Percentiles rank a stretch among this genome's conserved stretches.
Conservation (phyloP, 1,140 invertebrate genomes). For the Carposina sasakii region DNA sequence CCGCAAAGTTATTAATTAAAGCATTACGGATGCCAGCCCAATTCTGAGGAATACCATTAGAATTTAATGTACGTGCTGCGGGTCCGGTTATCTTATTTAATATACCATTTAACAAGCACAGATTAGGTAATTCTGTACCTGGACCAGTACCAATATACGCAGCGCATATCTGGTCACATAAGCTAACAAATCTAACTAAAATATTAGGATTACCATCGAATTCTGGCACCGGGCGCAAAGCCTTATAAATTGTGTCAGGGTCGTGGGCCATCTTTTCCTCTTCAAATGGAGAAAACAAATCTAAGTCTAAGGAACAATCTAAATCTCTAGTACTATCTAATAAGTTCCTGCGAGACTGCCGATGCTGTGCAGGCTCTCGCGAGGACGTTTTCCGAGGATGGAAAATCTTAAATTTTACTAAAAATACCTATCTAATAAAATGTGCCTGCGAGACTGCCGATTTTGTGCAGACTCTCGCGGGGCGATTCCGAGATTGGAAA, state of each 20-base stretch:
- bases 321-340: neutral
- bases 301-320: slow-evolving; percentile 4
- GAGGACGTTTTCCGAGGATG: too few relatives aligned
- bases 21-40: neutral
- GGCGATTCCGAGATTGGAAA: too few relatives aligned
- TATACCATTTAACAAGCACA: neutral
- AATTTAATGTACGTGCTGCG: neutral
- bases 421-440: too few relatives aligned
- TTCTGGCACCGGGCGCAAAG: neutral
- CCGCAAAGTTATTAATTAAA: slow-evolving; percentile 1
- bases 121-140: neutral
- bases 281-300: too few relatives aligned
- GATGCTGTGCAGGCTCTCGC: neutral
- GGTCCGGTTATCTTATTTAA: slow-evolving; percentile 2
- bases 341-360: neutral
- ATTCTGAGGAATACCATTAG: slow-evolving; percentile 4
- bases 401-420: too few relatives aligned
- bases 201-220: slow-evolving; percentile 6
- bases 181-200: neutral
- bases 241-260: neutral
- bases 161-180: neutral
- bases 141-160: neutral
- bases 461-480: too few relatives aligned
- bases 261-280: neutral
- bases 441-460: too few relatives aligned